Conservation (phyloP, 2,113 vertebrate species). For the Galeopterus variegatus region DNA sequence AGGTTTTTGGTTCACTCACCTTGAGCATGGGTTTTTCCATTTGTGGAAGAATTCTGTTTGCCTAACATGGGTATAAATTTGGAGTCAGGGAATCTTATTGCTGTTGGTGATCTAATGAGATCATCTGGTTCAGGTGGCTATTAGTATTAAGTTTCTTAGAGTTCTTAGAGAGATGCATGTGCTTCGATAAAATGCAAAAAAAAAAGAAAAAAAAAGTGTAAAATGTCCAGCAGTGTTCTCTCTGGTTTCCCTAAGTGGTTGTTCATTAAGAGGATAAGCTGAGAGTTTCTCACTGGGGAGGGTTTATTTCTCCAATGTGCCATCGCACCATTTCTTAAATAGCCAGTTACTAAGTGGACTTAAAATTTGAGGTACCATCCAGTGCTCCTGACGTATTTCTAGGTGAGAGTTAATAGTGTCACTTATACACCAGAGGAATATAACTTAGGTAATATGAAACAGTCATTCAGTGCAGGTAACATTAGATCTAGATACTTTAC, state of each 20-base stretch:
- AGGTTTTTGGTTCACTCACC: neutral
- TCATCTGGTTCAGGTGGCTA: neutral
- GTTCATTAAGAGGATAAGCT: neutral
- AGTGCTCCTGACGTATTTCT: neutral
- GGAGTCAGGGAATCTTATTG: neutral
- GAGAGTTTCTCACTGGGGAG: neutral
- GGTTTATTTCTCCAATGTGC: neutral
- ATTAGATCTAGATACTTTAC: neutral
- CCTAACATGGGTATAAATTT: constrained; percentile 1
- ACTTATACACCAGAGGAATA: neutral
- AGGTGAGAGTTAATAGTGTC: neutral
- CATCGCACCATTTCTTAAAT: neutral
- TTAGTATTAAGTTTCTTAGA: constrained; percentile 38
- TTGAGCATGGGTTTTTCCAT: neutral
- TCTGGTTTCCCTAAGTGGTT: neutral
- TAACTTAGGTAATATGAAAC: neutral
- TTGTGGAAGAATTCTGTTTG: constrained; percentile 42
- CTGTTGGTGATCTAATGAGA: constrained; percentile 12
- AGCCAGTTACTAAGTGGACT: neutral
- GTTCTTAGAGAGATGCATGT: neutral
- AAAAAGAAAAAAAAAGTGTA: neutral
- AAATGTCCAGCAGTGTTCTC: neutral
- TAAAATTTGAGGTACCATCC: neutral
- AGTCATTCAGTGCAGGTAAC: neutral
- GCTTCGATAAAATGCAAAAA: constrained; percentile 19